A percentile compares a stretch with the other conserved stretches of the same genome.
phyloP scores from a whole-genome alignment of 2,113 vertebrate genomes.

The Chaetorhynchus papuensis region DNA sequence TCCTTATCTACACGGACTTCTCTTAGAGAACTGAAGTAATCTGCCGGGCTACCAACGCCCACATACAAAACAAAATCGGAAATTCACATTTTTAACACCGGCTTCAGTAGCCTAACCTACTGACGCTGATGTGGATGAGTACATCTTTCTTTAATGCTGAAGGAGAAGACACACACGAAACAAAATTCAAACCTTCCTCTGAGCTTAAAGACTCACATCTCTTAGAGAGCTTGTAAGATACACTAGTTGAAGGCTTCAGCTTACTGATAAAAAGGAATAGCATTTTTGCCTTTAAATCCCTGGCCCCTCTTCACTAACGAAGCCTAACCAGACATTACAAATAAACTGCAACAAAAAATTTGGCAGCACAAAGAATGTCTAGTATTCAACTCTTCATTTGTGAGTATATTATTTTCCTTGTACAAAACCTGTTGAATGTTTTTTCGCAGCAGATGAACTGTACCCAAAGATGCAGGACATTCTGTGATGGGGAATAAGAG shows the following conservation, averaged over 20 bases:
- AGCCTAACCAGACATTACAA: slow-evolving; percentile 72
- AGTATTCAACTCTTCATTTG: slow-evolving; percentile 73
- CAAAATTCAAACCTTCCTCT: slow-evolving; percentile 48
- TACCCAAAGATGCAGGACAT: slow-evolving; percentile 71
- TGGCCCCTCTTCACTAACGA: slow-evolving; percentile 66
- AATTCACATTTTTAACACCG: slow-evolving; percentile 74
- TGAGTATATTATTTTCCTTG: slow-evolving; percentile 66
- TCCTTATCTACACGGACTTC: slow-evolving; percentile 50
- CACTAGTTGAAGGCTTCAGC: slow-evolving; percentile 62
- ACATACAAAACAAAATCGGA: slow-evolving; percentile 61
- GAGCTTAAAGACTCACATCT: slow-evolving; percentile 47
- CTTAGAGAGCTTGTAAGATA: slow-evolving; percentile 53
- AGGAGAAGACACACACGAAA: slow-evolving; percentile 57
- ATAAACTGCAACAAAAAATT: slow-evolving; percentile 64
- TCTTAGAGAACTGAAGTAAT: slow-evolving; percentile 55
- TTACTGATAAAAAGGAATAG: slow-evolving; percentile 59
- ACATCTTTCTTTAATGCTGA: slow-evolving; percentile 55
- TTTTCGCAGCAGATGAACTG: slow-evolving; percentile 73
- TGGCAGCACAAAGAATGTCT: slow-evolving; percentile 71
- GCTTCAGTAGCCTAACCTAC: slow-evolving; percentile 77
- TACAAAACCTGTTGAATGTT: slow-evolving; percentile 75
- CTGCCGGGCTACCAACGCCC: slow-evolving; percentile 30
- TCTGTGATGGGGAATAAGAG: slow-evolving; percentile 70
- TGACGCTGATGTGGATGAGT: slow-evolving; percentile 67
- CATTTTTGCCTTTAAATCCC: slow-evolving; percentile 57